Percentiles rank a stretch among this genome's conserved stretches.
These are phyloP conservation scores for Festucalex cinctus DNA, from an alignment of 2,113 vertebrate species.

Conservation along the genomic window DNA sequence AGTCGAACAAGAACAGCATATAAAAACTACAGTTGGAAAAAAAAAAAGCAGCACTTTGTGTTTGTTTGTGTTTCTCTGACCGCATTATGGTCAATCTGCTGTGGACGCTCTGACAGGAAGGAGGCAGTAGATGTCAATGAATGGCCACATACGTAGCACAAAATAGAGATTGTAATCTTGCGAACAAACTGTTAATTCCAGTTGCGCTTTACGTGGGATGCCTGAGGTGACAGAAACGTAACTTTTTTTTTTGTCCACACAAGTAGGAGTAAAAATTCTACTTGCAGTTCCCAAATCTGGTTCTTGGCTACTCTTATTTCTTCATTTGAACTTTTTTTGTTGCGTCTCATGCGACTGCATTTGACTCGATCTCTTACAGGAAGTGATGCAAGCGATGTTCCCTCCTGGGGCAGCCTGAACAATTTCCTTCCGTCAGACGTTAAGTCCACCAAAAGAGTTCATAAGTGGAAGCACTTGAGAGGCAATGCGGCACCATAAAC, in stretches of 20 bases:
- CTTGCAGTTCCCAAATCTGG: no score
- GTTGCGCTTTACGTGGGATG: no score
- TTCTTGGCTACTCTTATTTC: no score
- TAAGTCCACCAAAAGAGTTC: background rate
- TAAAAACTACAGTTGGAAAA: background rate
- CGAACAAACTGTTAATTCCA: no score
- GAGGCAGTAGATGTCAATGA: background rate
- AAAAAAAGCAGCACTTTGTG: background rate
- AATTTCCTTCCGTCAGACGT: constrained; percentile 50
- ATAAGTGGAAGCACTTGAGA: constrained; percentile 49
- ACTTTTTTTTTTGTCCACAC: no score
- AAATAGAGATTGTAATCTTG: no score
- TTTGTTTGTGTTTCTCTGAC: background rate
- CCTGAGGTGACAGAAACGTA: no score
- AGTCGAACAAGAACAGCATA: background rate
- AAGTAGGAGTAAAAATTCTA: no score
- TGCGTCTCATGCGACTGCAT: background rate
- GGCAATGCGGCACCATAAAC: constrained; percentile 32
- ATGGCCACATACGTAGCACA: background rate
- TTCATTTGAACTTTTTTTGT: background rate
- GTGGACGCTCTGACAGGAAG: background rate
- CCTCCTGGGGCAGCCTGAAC: constrained; percentile 28
- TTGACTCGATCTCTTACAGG: background rate
- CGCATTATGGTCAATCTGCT: background rate
- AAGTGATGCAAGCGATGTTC: constrained; percentile 10